Percentiles rank a stretch among this genome's conserved stretches.
Evolutionary conservation across 2,113 vertebrate genomes (phyloP).

Genomic region (Bolborhynchus lineola): DNA sequence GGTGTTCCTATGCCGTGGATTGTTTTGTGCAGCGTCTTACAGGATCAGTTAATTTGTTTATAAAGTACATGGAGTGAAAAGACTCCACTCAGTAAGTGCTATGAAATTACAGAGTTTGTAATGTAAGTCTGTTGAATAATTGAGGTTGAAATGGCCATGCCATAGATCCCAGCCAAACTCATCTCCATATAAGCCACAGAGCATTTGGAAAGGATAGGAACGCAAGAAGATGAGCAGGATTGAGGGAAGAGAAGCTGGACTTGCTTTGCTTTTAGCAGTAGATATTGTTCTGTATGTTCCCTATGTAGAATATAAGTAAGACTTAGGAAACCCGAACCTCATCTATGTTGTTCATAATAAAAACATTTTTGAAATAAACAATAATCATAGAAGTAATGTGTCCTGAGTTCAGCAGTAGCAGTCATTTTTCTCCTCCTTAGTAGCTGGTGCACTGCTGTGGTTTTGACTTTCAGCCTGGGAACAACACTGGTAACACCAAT

Average conservation of each 20-base stretch:
- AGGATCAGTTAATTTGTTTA: neutral
- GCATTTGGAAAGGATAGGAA: neutral
- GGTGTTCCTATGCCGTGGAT: neutral
- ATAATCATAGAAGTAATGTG: neutral
- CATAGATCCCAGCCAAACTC: neutral
- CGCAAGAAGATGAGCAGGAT: neutral
- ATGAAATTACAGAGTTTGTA: neutral
- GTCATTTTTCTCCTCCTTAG: too few species aligned
- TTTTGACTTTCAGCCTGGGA: too few species aligned
- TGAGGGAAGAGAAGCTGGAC: neutral
- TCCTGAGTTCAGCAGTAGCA: too few species aligned
- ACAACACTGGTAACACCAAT: too few species aligned
- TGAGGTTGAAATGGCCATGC: neutral
- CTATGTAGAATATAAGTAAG: neutral
- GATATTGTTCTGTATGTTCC: neutral
- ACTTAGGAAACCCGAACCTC: neutral
- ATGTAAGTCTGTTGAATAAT: neutral
- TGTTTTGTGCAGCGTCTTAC: neutral
- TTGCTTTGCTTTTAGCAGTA: neutral
- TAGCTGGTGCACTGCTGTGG: too few species aligned
- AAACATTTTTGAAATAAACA: neutral
- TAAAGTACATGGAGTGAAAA: neutral
- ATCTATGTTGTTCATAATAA: neutral
- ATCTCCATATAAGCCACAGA: neutral
- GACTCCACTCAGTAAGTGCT: neutral